Evolutionary conservation across 2,888 invertebrate species (phyloP).

Genomic region (Ochropacha duplaris): DNA sequence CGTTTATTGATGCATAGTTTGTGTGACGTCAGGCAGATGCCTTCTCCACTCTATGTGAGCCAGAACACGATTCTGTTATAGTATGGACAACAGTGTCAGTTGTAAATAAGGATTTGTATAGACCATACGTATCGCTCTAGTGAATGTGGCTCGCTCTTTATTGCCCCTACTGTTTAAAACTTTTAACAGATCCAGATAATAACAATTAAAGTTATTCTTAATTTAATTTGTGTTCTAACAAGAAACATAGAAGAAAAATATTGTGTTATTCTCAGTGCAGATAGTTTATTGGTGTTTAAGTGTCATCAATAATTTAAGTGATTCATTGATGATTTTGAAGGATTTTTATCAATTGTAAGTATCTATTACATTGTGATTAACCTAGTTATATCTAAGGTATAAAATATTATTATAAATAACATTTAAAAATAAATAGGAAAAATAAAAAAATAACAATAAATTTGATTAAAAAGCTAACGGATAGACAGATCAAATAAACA

Average conservation of each 20-base stretch:
- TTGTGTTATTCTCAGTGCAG: constrained; percentile 54
- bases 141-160: constrained; percentile 60
- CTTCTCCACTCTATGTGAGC: constrained; percentile 70
- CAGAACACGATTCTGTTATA: constrained; percentile 69
- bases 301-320: constrained; percentile 64
- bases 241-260: constrained; percentile 63
- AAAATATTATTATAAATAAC: too few species aligned
- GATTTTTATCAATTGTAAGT: constrained; percentile 68
- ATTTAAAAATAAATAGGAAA: too few species aligned
- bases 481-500: too few species aligned
- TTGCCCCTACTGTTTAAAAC: constrained; percentile 50
- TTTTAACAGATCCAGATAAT: constrained; percentile 42
- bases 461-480: too few species aligned
- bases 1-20: constrained; percentile 61
- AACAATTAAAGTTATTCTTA: constrained; percentile 34
- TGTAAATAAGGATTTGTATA: constrained; percentile 83
- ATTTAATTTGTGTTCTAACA: constrained; percentile 60
- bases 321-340: constrained; percentile 48
- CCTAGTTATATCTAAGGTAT: not conserved
- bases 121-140: constrained; percentile 78
- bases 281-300: constrained; percentile 66
- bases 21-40: constrained; percentile 65
- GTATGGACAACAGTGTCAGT: constrained; percentile 80
- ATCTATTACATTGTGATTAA: constrained; percentile 27
- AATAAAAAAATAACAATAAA: too few species aligned